Evolutionary conservation across 2,797 vertebrate genomes (phyloP).

Genomic region (Pangasius krempfi): DNA sequence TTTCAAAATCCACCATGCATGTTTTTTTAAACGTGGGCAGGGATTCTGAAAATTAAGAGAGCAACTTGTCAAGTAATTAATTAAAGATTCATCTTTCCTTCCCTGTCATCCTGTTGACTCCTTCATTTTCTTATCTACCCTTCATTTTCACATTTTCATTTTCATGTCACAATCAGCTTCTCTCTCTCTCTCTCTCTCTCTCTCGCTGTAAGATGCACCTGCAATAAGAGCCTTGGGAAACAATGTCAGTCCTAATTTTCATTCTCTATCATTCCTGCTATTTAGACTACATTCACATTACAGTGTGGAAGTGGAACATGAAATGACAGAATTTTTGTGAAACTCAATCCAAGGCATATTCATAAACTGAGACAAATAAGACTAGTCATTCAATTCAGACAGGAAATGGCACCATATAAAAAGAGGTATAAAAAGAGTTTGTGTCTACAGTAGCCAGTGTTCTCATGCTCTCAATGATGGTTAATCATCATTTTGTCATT

Average conservation of each 20-base stretch:
- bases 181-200: neutral
- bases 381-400: neutral
- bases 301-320: neutral
- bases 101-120: fast-evolving
- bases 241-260: neutral
- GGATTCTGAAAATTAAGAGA: neutral
- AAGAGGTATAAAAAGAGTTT: neutral
- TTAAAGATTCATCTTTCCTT: neutral
- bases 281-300: neutral
- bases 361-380: neutral
- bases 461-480: neutral
- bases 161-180: neutral
- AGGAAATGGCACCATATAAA: neutral
- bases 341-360: neutral
- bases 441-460: neutral
- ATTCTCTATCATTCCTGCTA: neutral
- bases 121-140: neutral
- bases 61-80: neutral
- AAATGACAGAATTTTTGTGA: neutral
- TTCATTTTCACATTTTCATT: neutral
- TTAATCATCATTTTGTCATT: neutral
- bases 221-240: neutral
- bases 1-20: neutral
- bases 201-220: neutral
- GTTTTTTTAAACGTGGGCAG: neutral